Base-by-base conservation (phyloP, 1,140 invertebrate species). In the Magallana gigas region DNA sequence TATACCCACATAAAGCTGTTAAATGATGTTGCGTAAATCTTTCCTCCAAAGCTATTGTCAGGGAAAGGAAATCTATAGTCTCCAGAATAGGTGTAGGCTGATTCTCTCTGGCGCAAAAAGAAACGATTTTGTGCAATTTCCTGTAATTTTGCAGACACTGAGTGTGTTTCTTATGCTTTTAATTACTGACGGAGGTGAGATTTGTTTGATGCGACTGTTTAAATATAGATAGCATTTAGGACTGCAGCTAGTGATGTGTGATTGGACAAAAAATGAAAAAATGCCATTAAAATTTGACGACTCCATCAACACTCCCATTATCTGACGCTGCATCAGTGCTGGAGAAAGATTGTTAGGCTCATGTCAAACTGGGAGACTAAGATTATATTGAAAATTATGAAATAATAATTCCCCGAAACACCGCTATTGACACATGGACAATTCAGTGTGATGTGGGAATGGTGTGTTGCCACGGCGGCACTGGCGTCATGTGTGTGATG, bases 301-400 rank as follows among this genome's bases (percentile, higher is more conserved):
- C 2, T 48, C 36, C 36, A 48, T 48, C 36, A 48, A 48, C 36
- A 48, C 36, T 48, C 36, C 36, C 2, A 48, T 48, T 48, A 48
- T 76, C 9, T 76, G 12, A 1, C 16, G n/a, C 60, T n/a, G 16
- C 11, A 71, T n/a, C 18, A 3, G 6, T 76, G 68, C 36, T 29
- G 36, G 8, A 29, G 36, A 62, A 76, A 76, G 23, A 12, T 14
- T 76, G 68, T 48, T 76, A 76, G 18, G 8, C 68, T 29, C 18
- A 23, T 12, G 29, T 9, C 23, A 76, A 76, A 76, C 9, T 76
- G 68, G 23, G 68, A 29, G n/a, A 62, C 14, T 16, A n/a, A 29
- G 68, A 76, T 76, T 76, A 76, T 76, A 76, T 76, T 76, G 68
- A 76, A 76, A 76, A 76, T 36, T 18, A 76, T 76, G 68, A 76